These are phyloP conservation scores for Hephaestus fuliginosus DNA, from an alignment of 2,797 vertebrate species.

Conservation along the genomic window DNA sequence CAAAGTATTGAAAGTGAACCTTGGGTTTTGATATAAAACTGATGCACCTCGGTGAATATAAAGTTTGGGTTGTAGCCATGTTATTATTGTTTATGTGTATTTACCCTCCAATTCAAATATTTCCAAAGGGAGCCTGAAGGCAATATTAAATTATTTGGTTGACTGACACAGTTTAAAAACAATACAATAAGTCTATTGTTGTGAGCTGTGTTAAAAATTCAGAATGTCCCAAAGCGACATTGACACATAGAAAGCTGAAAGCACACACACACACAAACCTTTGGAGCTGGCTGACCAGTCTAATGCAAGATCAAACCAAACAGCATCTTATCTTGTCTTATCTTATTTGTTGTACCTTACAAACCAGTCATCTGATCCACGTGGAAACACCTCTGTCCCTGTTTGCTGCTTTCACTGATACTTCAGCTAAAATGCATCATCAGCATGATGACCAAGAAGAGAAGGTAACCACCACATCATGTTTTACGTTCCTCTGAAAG, in stretches of 20 bases:
- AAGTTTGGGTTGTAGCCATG: background rate
- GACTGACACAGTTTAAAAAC: conserved; percentile 15
- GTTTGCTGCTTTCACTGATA: conserved; percentile 23
- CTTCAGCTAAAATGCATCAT: background rate
- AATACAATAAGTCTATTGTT: background rate
- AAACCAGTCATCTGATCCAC: background rate
- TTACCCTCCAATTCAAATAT: conserved; percentile 14
- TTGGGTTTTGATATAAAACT: background rate
- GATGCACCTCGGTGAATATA: background rate
- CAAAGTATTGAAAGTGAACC: background rate
- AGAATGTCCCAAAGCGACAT: conserved; percentile 23
- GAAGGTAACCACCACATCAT: background rate
- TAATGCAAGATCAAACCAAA: conserved; percentile 58
- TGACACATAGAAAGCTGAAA: background rate
- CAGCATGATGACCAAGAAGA: background rate
- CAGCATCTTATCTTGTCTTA: conserved; percentile 19
- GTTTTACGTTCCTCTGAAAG: background rate
- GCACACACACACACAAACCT: background rate
- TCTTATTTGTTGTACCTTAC: conserved; percentile 17
- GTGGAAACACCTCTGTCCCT: background rate
- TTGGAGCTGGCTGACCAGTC: conserved; percentile 22
- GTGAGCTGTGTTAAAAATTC: conserved; percentile 7
- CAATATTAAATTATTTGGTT: conserved; percentile 9
- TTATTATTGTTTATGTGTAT: background rate
- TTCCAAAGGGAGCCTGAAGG: conserved; percentile 12